Evolutionary conservation across 2,888 invertebrate genomes (phyloP).

Genomic region (Bibio marci): DNA sequence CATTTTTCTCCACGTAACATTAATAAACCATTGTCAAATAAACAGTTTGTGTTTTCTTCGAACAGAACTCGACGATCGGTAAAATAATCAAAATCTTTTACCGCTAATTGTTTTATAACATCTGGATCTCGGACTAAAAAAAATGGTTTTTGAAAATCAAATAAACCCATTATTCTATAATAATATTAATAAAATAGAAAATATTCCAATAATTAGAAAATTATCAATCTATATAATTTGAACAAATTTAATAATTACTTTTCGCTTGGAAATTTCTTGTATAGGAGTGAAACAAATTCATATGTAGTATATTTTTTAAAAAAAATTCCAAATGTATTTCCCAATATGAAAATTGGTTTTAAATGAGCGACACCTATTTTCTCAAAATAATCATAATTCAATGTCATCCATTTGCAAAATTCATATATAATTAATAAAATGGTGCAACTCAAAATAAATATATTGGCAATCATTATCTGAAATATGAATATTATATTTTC

Average conservation of each 20-base stretch:
- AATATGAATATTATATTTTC: too few species aligned
- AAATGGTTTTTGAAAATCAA: conserved; percentile 27
- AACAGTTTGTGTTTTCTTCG: conserved; percentile 26
- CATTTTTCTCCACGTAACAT: conserved; percentile 28
- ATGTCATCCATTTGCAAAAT: conserved; percentile 17
- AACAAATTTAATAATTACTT: not conserved
- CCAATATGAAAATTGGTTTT: conserved; percentile 17
- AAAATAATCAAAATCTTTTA: conserved; percentile 41
- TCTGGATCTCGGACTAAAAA: conserved; percentile 35
- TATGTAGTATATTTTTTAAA: too few species aligned
- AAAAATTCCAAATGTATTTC: conserved; percentile 11
- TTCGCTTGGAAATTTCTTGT: too few species aligned
- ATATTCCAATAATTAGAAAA: too few species aligned
- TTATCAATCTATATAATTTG: not conserved
- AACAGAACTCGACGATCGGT: conserved; percentile 30
- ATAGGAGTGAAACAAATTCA: too few species aligned
- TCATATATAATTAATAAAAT: too few species aligned
- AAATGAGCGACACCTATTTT: conserved; percentile 15
- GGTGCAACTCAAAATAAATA: too few species aligned
- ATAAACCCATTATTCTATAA: conserved; percentile 33
- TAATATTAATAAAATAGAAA: too few species aligned
- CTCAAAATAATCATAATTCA: conserved; percentile 15
- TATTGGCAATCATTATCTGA: too few species aligned
- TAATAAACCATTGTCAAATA: conserved; percentile 34
- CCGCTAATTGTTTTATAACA: conserved; percentile 32